These are phyloP conservation scores for Cheirogaleus major DNA, from an alignment of 2,797 vertebrate species.

Conservation along the genomic window DNA sequence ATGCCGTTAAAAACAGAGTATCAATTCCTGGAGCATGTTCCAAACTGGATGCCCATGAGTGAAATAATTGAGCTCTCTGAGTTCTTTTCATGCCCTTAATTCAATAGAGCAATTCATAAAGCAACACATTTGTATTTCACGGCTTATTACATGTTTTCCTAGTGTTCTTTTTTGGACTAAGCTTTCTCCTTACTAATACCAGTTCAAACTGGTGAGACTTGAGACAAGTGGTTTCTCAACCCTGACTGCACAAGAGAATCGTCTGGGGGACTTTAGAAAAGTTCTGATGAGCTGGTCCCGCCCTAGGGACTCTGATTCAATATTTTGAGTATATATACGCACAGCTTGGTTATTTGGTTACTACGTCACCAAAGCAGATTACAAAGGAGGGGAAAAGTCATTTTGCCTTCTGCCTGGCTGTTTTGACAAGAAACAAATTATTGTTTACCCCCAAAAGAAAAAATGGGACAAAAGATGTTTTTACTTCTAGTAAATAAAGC, in stretches of 20 bases:
- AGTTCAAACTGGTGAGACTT: not conserved
- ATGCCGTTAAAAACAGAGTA: not conserved
- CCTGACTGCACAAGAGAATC: not conserved
- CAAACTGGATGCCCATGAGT: not conserved
- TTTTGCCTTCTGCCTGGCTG: conserved; percentile 21
- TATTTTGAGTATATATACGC: not conserved
- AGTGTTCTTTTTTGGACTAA: not conserved
- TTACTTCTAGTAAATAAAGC: conserved; percentile 74
- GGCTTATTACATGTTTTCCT: not conserved
- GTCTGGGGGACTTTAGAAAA: not conserved
- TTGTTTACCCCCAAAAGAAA: conserved; percentile 38
- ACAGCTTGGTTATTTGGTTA: not conserved
- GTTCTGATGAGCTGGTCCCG: not conserved
- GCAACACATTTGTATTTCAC: not conserved
- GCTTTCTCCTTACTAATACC: not conserved
- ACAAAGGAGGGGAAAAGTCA: not conserved
- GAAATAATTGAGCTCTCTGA: not conserved
- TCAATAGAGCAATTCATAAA: not conserved
- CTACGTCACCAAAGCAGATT: not conserved
- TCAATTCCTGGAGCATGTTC: not conserved
- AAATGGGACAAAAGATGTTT: conserved; percentile 67
- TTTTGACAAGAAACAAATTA: conserved; percentile 54
- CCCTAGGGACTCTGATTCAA: not conserved
- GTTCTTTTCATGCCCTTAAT: not conserved
- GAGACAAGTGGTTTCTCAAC: not conserved